These are phyloP conservation scores for Heliconius charithonia DNA, from an alignment of 2,888 invertebrate species.

Conservation along the genomic window DNA sequence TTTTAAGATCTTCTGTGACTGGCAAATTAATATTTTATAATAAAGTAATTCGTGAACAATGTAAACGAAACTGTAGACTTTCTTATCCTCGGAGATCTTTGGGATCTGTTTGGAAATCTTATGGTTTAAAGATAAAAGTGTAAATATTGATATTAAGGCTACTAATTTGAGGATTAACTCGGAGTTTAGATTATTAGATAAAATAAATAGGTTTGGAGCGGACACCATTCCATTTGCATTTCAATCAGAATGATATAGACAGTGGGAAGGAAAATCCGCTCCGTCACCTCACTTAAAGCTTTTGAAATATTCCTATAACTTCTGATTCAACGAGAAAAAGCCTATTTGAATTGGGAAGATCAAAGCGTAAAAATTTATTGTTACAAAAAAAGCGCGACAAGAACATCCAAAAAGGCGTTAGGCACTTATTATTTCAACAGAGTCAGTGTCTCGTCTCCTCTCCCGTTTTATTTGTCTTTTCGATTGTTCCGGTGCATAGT, in stretches of 20 bases:
- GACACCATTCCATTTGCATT: constrained; percentile 82
- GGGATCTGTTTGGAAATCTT: constrained; percentile 27
- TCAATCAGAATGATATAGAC: constrained; percentile 81
- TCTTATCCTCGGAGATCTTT: constrained; percentile 25
- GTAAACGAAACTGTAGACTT: constrained; percentile 38
- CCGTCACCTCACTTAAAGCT: constrained; percentile 81
- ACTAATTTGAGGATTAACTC: constrained; percentile 68
- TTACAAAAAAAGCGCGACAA: constrained; percentile 73
- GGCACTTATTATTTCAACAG: constrained; percentile 82
- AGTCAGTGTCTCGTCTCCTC: constrained; percentile 77
- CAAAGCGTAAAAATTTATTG: constrained; percentile 82
- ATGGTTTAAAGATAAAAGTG: constrained; percentile 32
- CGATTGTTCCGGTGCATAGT: constrained; percentile 84
- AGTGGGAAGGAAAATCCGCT: constrained; percentile 80
- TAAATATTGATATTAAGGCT: constrained; percentile 54
- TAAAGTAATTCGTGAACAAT: constrained; percentile 41
- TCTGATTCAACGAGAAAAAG: constrained; percentile 78
- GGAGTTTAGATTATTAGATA: constrained; percentile 61
- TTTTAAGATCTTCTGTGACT: constrained; percentile 48
- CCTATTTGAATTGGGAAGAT: constrained; percentile 83
- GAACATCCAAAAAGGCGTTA: constrained; percentile 80
- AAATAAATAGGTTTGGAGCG: constrained; percentile 77
- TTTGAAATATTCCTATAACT: constrained; percentile 83
- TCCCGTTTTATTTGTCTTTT: constrained; percentile 82
- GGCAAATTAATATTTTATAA: constrained; percentile 42